Evolutionary conservation across 2,888 invertebrate species (phyloP), one percentile per base, ranked within the genome.

Genomic region (Lasioglossum figueresi): DNA sequence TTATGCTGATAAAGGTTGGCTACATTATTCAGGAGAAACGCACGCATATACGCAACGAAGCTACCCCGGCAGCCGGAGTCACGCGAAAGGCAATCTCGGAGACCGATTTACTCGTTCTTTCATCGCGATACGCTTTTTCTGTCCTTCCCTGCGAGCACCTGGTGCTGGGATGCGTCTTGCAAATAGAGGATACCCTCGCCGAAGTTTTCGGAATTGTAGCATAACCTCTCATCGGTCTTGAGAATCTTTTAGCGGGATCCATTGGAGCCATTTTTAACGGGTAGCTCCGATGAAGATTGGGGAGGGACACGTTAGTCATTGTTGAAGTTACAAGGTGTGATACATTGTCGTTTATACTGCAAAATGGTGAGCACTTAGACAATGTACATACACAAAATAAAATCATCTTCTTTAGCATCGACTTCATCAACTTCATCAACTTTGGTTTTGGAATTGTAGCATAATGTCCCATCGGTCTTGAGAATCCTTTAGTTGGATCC

Each of bases 1-100:
- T 92, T 93, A 92, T 90, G 91, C 92, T 89, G 93, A 93, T 93
- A 93, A 89, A 91, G 90, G 91, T 90, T 88, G 91, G 91, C 91
- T 93, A 92, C 92, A 93, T 93, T 93, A 93, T 93, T 94, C 92
- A 92, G 89, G 74, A 82, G 84, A 83, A 66, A 79, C 82, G 77
- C 71, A 79, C 82, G 81, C 74, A 78, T 81, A 45, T 71, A 63
- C 82, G 68, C 72, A 84, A 78, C 78, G 66, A 45, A 70, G 72
- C 73, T 73, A 71, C 76, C 45, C 66, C 56, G 66, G 73, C 27
- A 73, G 68, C 43, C 68, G 23, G 37, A 82, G 84, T 84, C 82
- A 84, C 78, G 84, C 83, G 82, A 83, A 84, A 56, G 56, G 48
- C 52, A 84, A 68, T 71, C 78, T 37, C n/a, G 83, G 71, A 63